Conservation (phyloP, 37 sponge, comb jelly and placozoan species). For the Lycopodina hypogea region DNA sequence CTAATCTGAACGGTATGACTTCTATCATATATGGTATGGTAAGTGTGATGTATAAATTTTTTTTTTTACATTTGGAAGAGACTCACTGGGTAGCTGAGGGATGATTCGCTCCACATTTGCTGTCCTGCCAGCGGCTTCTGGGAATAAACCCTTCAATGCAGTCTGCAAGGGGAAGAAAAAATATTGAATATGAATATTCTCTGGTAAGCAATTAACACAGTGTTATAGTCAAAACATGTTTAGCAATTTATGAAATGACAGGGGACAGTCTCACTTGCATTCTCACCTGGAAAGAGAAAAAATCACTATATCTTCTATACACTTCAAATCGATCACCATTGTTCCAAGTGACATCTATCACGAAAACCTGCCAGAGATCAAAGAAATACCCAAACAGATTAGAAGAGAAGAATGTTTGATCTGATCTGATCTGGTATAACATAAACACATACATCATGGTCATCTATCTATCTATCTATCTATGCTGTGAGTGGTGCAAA, state of each 20-base stretch:
- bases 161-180: conserved; percentile 15
- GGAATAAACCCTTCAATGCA: conserved; percentile 54
- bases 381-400: neutral
- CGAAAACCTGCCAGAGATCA: conserved; percentile 54
- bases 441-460: neutral
- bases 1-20: too few relatives aligned
- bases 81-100: conserved; percentile 57
- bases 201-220: neutral
- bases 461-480: too few relatives aligned
- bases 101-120: conserved; percentile 8
- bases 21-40: too few relatives aligned
- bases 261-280: too few relatives aligned
- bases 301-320: conserved; percentile 80
- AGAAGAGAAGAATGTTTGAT: neutral
- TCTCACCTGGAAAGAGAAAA: conserved; percentile 77
- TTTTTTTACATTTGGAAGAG: too few relatives aligned
- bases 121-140: conserved; percentile 50
- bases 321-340: conserved; percentile 59
- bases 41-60: too few relatives aligned
- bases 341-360: conserved; percentile 74
- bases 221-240: too few relatives aligned
- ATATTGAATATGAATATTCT: neutral
- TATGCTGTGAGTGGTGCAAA: too few relatives aligned
- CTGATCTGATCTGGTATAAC: neutral
- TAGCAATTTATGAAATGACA: neutral